A percentile compares a stretch with the other conserved stretches of the same genome.
phyloP scores from a whole-genome alignment of 2,113 vertebrate species.

The Boulengeromyrus knoepffleri region DNA sequence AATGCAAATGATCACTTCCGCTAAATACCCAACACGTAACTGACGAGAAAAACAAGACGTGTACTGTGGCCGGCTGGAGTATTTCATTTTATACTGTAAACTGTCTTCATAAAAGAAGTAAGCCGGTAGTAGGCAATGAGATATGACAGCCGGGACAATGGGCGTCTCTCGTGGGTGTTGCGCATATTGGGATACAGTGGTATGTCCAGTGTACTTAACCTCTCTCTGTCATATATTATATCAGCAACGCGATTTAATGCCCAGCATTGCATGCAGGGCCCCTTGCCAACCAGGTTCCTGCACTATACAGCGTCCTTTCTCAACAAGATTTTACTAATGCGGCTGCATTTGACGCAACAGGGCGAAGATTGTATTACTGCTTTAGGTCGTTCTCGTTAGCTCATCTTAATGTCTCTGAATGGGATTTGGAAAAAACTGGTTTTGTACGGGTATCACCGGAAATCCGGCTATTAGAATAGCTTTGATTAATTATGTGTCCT shows the following conservation, averaged over 20 bases:
- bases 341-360: background rate
- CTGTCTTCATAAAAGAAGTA: background rate
- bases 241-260: background rate
- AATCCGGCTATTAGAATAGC: conserved; percentile 1
- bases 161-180: background rate
- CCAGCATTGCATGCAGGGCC: background rate
- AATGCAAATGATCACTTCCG: background rate
- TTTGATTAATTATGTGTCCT: background rate
- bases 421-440: conserved; percentile 1
- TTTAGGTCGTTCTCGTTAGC: background rate
- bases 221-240: background rate
- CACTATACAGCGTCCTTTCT: background rate
- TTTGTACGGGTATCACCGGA: background rate
- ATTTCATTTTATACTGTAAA: background rate
- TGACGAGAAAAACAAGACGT: background rate
- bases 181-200: background rate
- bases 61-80: background rate
- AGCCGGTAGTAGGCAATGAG: background rate
- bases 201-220: background rate
- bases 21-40: background rate
- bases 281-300: background rate
- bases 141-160: background rate
- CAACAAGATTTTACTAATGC: background rate
- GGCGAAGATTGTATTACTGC: conserved; percentile 5
- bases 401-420: background rate